A percentile compares a stretch with the other conserved stretches of the same genome.
These are phyloP conservation scores for Melanostoma mellinum DNA, from an alignment of 2,888 invertebrate genomes.

Conservation along the genomic window DNA sequence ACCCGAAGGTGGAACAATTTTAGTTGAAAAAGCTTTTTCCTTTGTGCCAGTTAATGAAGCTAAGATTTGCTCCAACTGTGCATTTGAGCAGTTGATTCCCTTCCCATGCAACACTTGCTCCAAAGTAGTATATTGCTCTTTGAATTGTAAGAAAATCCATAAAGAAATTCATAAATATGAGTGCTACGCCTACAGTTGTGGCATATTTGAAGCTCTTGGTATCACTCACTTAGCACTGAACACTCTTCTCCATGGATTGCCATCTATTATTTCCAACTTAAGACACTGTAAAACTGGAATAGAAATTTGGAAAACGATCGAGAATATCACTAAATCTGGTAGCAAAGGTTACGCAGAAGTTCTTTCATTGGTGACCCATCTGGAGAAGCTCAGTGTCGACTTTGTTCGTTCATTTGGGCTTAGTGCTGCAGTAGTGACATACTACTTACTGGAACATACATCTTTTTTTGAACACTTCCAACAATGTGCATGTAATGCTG, in stretches of 20 bases:
- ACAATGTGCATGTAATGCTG: constrained; percentile 75
- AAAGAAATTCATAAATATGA: constrained; percentile 87
- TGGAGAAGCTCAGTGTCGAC: constrained; percentile 85
- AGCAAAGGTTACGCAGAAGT: constrained; percentile 72
- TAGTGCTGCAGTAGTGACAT: constrained; percentile 86
- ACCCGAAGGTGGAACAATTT: constrained; percentile 87
- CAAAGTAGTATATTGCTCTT: constrained; percentile 87
- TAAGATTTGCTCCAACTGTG: constrained; percentile 89
- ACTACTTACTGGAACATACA: constrained; percentile 86
- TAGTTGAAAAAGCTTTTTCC: constrained; percentile 91
- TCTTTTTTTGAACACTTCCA: constrained; percentile 85
- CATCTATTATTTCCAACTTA: constrained; percentile 82
- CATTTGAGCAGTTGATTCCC: constrained; percentile 84
- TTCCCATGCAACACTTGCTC: constrained; percentile 88
- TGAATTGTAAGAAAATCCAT: constrained; percentile 85
- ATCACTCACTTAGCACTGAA: constrained; percentile 90
- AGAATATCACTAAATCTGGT: constrained; percentile 77
- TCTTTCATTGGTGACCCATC: constrained; percentile 85
- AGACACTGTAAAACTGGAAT: constrained; percentile 1
- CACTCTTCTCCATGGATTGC: constrained; percentile 84
- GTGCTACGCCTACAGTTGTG: constrained; percentile 86
- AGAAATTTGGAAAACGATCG: constrained; percentile 74
- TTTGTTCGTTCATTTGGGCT: constrained; percentile 88
- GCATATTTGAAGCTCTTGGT: constrained; percentile 88
- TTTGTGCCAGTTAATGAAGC: constrained; percentile 86